These are phyloP conservation scores for Spodoptera litura DNA, from an alignment of 1,140 invertebrate genomes.

Conservation along the genomic window DNA sequence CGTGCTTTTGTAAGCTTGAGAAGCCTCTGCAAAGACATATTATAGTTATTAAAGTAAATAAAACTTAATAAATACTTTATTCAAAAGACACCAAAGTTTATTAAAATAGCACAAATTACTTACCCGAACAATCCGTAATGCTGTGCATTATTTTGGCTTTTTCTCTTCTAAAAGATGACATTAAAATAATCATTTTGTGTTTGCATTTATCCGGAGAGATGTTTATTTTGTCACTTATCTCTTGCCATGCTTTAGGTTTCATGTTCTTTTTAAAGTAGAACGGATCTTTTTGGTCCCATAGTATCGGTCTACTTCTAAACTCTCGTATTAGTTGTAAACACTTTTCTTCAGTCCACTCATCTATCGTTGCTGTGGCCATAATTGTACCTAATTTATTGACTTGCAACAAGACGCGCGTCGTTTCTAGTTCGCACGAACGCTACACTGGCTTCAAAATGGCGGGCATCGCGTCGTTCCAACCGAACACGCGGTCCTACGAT, in stretches of 20 bases:
- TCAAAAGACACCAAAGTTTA: not conserved
- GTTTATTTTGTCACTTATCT: conserved; percentile 43
- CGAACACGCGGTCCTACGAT: conserved; percentile 1
- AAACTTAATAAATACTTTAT: not conserved
- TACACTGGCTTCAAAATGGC: conserved; percentile 57
- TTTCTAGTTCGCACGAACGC: conserved; percentile 50
- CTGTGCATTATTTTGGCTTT: conserved; percentile 54
- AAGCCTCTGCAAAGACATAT: conserved; percentile 41
- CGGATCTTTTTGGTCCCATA: conserved; percentile 54
- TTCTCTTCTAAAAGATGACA: conserved; percentile 56
- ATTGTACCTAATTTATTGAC: conserved; percentile 10
- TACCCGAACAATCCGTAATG: conserved; percentile 37
- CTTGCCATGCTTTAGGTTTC: conserved; percentile 51
- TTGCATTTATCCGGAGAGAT: conserved; percentile 46
- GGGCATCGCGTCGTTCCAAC: not conserved
- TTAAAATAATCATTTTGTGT: conserved; percentile 54
- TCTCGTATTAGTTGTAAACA: conserved; percentile 54
- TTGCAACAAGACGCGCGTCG: conserved; percentile 47
- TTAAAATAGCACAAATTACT: conserved; percentile 3
- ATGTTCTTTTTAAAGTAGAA: conserved; percentile 51
- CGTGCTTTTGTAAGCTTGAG: conserved; percentile 41
- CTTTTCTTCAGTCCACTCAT: conserved; percentile 53
- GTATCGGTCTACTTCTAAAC: conserved; percentile 46
- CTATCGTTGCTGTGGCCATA: conserved; percentile 40
- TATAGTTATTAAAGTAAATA: not conserved